A percentile compares a stretch with the other conserved stretches of the same genome.
phyloP scores from a whole-genome alignment of 92 coral and sea anemone genomes.

The Zoanthus gigantus region DNA sequence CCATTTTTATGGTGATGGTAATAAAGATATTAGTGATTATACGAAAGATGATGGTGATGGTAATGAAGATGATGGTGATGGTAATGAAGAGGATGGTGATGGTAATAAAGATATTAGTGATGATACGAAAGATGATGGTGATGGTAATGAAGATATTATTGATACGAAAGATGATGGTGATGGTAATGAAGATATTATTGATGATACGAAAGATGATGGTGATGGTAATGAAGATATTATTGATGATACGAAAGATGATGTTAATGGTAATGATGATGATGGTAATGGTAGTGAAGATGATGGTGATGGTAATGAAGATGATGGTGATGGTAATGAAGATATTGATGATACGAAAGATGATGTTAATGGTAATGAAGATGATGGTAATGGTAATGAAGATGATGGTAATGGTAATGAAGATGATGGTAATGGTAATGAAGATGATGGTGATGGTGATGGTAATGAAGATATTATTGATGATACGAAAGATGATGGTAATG shows the following conservation, averaged over 20 bases:
- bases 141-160: background rate
- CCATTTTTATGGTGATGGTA: background rate
- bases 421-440: too few species aligned
- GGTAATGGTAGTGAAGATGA: background rate
- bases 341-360: too few species aligned
- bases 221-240: background rate
- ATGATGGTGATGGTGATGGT: too few species aligned
- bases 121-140: background rate
- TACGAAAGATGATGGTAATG: too few species aligned
- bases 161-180: background rate
- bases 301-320: background rate
- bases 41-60: background rate
- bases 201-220: background rate
- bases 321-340: too few species aligned
- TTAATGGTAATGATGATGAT: background rate
- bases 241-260: background rate
- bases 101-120: background rate
- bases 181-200: background rate
- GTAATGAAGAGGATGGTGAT: background rate
- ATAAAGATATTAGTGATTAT: background rate
- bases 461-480: too few species aligned
- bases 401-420: too few species aligned
- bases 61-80: background rate
- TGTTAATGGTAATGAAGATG: too few species aligned
- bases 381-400: too few species aligned